Conservation (phyloP, 1,140 invertebrate species). For the Trichoplusia ni region DNA sequence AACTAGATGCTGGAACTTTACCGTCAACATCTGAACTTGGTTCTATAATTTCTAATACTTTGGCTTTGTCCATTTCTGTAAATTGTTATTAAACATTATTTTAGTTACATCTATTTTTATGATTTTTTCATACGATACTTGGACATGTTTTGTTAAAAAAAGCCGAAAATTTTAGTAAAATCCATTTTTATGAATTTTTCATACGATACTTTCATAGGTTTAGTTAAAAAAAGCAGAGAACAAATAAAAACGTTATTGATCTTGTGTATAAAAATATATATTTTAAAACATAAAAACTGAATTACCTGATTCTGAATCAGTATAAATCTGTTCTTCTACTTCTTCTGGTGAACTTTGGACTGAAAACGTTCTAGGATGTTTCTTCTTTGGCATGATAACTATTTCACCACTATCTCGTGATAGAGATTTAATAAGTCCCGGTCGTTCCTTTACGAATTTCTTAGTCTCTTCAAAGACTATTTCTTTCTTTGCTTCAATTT, state of each 20-base stretch:
- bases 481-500: constrained; percentile 51
- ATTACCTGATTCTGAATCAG: constrained; percentile 80
- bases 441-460: constrained; percentile 61
- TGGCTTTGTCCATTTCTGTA: constrained; percentile 80
- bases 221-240: no score
- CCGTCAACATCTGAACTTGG: constrained; percentile 74
- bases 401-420: constrained; percentile 76
- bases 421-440: constrained; percentile 68
- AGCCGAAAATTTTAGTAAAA: no score
- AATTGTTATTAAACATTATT: no score
- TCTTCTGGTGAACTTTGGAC: constrained; percentile 81
- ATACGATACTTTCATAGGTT: no score
- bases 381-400: constrained; percentile 75
- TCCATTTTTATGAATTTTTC: no score
- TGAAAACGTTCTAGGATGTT: constrained; percentile 75
- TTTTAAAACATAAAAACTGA: no score
- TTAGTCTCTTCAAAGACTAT: constrained; percentile 53
- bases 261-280: no score
- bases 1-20: constrained; percentile 66
- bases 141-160: no score
- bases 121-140: no score
- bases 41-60: constrained; percentile 80
- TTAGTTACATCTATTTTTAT: no score
- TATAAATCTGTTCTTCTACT: constrained; percentile 81
- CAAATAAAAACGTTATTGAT: no score